These are phyloP conservation scores for Calameuta filiformis DNA, from an alignment of 2,888 invertebrate genomes.

Conservation along the genomic window DNA sequence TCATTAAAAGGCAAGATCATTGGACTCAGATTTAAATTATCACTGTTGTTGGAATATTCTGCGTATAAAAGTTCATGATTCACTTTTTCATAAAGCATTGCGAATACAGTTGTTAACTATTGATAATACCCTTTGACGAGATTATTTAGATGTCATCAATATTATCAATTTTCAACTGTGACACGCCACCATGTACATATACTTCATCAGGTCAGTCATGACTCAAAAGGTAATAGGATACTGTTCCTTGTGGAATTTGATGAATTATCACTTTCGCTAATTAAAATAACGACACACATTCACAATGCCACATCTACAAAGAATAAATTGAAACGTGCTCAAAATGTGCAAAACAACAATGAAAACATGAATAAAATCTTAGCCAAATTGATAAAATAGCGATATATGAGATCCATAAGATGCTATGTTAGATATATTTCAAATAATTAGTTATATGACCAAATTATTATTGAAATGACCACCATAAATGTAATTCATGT, in stretches of 20 bases:
- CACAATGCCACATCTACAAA: not conserved
- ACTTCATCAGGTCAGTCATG: not conserved
- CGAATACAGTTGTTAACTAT: not conserved
- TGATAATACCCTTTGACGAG: not conserved
- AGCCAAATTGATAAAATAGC: not conserved
- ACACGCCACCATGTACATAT: not conserved
- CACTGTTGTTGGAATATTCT: not conserved
- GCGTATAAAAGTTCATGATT: not conserved
- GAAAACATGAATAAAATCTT: not conserved
- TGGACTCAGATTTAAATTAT: not conserved
- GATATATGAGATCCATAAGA: not conserved
- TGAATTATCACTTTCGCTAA: not conserved
- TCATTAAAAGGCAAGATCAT: not conserved
- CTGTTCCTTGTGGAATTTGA: not conserved
- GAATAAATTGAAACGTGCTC: not conserved
- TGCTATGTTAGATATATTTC: not conserved
- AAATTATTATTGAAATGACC: not conserved
- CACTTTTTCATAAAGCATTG: not conserved
- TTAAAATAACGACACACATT: not conserved
- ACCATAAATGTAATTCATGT: not conserved
- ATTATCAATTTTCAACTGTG: not conserved
- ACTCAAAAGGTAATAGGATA: not conserved
- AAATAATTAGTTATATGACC: not conserved
- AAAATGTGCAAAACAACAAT: not conserved
- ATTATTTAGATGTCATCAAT: no score